Conservation (phyloP, 2,888 invertebrate species). For the Zele albiditarsus region DNA sequence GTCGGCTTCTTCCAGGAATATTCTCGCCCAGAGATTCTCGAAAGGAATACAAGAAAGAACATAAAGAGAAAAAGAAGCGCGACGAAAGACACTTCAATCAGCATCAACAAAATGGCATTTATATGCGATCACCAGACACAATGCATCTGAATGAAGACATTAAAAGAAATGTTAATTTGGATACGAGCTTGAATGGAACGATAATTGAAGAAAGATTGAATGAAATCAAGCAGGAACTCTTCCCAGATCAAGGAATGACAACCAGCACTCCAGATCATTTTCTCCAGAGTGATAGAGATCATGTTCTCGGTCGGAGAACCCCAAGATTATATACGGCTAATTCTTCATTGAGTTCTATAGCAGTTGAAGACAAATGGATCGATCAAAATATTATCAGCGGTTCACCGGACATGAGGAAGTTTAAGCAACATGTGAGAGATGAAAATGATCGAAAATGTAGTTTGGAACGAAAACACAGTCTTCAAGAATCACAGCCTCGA, state of each 20-base stretch:
- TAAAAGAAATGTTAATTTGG: conserved; percentile 65
- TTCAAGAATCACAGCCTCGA: conserved; percentile 61
- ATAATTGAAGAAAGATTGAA: conserved; percentile 66
- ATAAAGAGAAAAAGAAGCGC: conserved; percentile 60
- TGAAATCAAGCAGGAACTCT: conserved; percentile 67
- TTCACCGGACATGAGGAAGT: conserved; percentile 61
- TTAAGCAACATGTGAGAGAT: conserved; percentile 55
- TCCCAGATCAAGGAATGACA: conserved; percentile 62
- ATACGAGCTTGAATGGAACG: conserved; percentile 64
- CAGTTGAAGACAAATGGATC: conserved; percentile 62
- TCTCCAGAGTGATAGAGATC: conserved; percentile 52
- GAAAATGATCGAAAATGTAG: conserved; percentile 56
- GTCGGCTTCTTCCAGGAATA: conserved; percentile 64
- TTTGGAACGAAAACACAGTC: conserved; percentile 66
- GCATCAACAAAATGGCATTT: conserved; percentile 68
- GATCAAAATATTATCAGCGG: conserved; percentile 61
- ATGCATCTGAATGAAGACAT: conserved; percentile 69
- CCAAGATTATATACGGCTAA: conserved; percentile 57
- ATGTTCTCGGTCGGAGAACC: conserved; percentile 50
- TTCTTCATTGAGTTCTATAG: conserved; percentile 62
- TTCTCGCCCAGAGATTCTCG: conserved; percentile 68
- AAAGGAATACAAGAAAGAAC: conserved; percentile 64
- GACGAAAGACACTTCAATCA: conserved; percentile 65
- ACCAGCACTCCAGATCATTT: conserved; percentile 67
- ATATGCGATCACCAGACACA: conserved; percentile 66